These are phyloP conservation scores for Xenus cinereus DNA, from an alignment of 2,113 vertebrate genomes.

Conservation along the genomic window DNA sequence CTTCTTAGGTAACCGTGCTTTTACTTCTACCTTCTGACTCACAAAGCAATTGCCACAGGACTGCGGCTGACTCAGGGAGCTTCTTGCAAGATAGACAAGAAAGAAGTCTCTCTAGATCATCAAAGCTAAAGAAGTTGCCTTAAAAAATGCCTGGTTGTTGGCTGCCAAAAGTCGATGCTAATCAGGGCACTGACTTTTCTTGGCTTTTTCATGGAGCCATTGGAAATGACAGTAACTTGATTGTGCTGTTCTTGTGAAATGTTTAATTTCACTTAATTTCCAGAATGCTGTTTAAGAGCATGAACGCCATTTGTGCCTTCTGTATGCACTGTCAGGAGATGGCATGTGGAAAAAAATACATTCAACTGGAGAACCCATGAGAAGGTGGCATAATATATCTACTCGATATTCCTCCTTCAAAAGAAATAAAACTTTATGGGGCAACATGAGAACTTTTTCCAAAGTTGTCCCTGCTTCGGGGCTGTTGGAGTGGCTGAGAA, in stretches of 20 bases:
- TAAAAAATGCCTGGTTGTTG: accelerated
- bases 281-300: not conserved
- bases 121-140: not conserved
- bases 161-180: not conserved
- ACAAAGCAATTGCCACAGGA: not conserved
- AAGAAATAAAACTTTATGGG: not conserved
- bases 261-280: not conserved
- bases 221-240: not conserved
- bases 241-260: not conserved
- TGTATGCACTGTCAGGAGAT: not conserved
- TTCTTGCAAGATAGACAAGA: not conserved
- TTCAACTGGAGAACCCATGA: not conserved
- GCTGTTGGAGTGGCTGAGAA: not conserved
- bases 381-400: not conserved
- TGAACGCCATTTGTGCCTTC: not conserved
- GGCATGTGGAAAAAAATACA: not conserved
- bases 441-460: constrained; percentile 27
- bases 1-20: not conserved
- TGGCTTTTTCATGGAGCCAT: not conserved
- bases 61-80: not conserved
- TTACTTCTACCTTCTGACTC: not conserved
- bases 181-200: not conserved
- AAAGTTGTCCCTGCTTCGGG: not conserved
- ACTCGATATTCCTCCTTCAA: not conserved
- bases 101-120: not conserved